phyloP scores from a whole-genome alignment of 2,888 invertebrate species.

The Melanchra persicariae region DNA sequence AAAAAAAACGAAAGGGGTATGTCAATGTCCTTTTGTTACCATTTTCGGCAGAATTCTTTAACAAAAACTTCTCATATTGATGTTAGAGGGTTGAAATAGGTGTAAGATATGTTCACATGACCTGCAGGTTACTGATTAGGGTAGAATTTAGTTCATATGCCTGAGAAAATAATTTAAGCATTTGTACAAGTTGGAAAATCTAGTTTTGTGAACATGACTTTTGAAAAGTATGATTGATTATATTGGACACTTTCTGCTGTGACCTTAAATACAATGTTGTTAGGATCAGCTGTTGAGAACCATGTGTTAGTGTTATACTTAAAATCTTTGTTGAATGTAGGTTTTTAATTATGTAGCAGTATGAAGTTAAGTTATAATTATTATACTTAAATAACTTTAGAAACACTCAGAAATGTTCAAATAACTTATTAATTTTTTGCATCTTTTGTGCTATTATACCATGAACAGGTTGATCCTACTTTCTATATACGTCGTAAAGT shows the following conservation, averaged over 20 bases:
- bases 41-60: constrained; percentile 29
- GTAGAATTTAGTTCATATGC: constrained; percentile 36
- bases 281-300: constrained; percentile 33
- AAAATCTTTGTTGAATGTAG: not conserved
- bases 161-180: constrained; percentile 46
- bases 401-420: no score
- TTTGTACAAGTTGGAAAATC: not conserved
- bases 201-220: constrained; percentile 1
- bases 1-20: constrained; percentile 63
- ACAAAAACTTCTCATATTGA: constrained; percentile 18
- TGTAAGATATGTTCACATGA: constrained; percentile 56
- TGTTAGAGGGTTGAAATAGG: constrained; percentile 15
- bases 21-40: constrained; percentile 43
- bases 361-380: no score
- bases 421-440: no score
- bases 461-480: no score
- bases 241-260: not conserved
- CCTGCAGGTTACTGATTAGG: constrained; percentile 48
- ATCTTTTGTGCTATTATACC: no score
- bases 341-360: no score
- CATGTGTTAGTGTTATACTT: not conserved
- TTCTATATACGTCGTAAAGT: no score
- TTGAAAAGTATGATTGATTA: constrained; percentile 15
- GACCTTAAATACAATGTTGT: not conserved
- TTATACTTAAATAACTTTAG: no score